Evolutionary conservation across 1,140 invertebrate genomes (phyloP), one percentile per base, ranked within the genome.

Genomic region (Acyrthosiphon pisum): DNA sequence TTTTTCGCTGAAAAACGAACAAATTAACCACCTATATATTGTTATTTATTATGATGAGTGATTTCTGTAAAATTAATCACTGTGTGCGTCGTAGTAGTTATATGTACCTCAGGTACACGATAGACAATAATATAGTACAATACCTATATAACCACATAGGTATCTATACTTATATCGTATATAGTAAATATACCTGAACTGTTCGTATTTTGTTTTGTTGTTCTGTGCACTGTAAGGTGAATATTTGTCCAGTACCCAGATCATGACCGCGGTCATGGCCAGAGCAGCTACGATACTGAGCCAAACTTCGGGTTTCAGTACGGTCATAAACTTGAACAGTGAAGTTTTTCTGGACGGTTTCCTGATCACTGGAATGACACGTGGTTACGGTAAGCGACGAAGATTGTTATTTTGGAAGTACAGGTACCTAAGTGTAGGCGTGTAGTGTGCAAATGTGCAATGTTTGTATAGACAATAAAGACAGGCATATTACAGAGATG

Each of bases 311-410:
- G 97, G 95, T 50, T 97, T 96, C 1, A 99, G 95, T 0, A 99
- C 98, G 0, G 98, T 98, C 98, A 98, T 98, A 95, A 98, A 99
- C 95, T 98, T 98, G 95, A 99, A 99, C 0, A 98, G 95, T 0
- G 97, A 98, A 6, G 97, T 98, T 94, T 97, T 97, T 0, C 97
- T 95, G 4, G 98, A 96, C 2, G 97, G 97, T 95, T 98, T 98
- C 23, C 98, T 96, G 94, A 98, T 98, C 1, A 97, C 98, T 98
- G 95, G 48, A 41, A 53, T 35, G 35, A 50, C 46, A 35, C 14
- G 18, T 35, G 14, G 35, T 48, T 46, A 48, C 26, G 4, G 23
- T 35, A 18, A 76, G 60, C 4, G 60, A 76, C n/a, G n/a, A n/a
- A 76, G 14, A 76, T 20, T 18, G 60, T n/a, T 68, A 68, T n/a